A percentile compares a stretch with the other conserved stretches of the same genome.
Conservation (phyloP, 2,797 vertebrate species). For the Argyrosomus regius region DNA sequence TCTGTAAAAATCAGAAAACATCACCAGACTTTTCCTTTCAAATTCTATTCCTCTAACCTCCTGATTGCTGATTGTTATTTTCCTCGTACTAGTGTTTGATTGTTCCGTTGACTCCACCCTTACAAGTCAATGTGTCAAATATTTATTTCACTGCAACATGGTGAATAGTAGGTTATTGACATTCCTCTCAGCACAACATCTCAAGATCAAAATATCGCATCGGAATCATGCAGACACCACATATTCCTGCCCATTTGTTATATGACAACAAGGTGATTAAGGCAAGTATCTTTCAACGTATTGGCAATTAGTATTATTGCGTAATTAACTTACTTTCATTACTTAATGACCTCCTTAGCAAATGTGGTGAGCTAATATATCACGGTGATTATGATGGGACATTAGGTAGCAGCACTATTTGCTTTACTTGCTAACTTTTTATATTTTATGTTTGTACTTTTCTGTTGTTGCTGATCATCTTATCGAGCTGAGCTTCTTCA, state of each 20-base stretch:
- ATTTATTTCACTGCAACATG: neutral
- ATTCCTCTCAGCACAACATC: neutral
- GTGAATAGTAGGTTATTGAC: too few species aligned
- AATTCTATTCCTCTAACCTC: neutral
- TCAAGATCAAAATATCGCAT: neutral
- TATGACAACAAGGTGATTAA: neutral
- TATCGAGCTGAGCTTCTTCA: neutral
- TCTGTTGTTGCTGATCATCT: neutral
- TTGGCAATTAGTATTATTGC: conserved; percentile 3
- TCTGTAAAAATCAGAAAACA: too few species aligned
- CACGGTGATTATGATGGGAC: neutral
- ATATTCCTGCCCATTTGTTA: neutral
- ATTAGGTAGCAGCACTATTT: conserved; percentile 11
- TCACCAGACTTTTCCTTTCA: neutral
- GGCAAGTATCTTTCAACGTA: neutral
- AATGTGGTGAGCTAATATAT: conserved; percentile 2
- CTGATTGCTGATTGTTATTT: neutral
- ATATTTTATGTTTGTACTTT: neutral
- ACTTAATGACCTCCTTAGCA: conserved; percentile 30
- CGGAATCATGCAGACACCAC: neutral
- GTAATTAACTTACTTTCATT: conserved; percentile 29
- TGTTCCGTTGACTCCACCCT: neutral
- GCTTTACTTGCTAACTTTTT: neutral
- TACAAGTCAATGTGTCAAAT: neutral
- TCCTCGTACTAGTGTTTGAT: neutral